Base-by-base conservation (phyloP, 2,797 vertebrate species). In the Pseudomugil gertrudae region DNA sequence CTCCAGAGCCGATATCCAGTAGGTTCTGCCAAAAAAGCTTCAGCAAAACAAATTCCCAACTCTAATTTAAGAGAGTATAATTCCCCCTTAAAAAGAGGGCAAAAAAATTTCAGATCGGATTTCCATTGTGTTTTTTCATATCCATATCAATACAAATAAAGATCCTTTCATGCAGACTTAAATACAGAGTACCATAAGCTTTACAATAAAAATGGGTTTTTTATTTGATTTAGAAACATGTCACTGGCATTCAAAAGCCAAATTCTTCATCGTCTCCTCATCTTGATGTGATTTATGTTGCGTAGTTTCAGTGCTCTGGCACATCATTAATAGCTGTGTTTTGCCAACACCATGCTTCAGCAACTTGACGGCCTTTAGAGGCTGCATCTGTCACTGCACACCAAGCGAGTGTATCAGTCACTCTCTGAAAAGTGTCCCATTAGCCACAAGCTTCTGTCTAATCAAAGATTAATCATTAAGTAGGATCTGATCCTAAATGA, bases 401-500 rank as follows among this genome's bases (percentile, higher is more conserved):
- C 65, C 51, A 61, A 65, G 68, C 59, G 63, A 84, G 80, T 70
- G 66, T 73, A 78, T 80, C 78, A 72, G 67, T 78, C 84, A 83
- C 70, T 68, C 68, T 70, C 77, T 79, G 67, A 77, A 56, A 78
- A 81, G 70, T 61, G 81, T 87, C 81, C 79, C 84, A 84, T 92
- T 88, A 86, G 85, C 73, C 72, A 59, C 33, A 8, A 80, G 74
- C 48, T 61, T 72, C 66, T 81, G 81, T 76, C 57, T 90, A 84
- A 93, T 85, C 81, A 74, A 52, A 84, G 77, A 85, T 87, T 88
- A 90, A 91, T 91, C 86, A 90, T 71, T 79, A 68, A 69, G 76
- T 77, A 77, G 79, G 73, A 77, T 86, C 74, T 89, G 71, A 84
- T 84, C 78, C 65, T 74, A 74, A 87, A 80, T 55, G 74, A 81